phyloP scores from a whole-genome alignment of 2,797 vertebrate genomes.

The Hippocampus kuda region DNA sequence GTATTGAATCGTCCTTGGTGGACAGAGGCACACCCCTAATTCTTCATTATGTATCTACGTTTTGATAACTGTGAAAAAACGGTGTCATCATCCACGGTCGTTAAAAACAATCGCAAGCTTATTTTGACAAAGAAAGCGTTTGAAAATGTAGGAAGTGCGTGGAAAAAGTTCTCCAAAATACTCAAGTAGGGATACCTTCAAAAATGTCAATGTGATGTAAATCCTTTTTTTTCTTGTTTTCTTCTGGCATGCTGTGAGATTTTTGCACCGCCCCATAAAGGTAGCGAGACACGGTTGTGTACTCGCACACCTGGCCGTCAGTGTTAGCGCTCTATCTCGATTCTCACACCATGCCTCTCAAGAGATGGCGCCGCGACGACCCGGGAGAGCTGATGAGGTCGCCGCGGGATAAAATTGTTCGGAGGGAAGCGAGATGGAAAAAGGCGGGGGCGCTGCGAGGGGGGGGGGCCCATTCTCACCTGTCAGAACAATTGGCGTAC shows the following conservation, averaged over 20 bases:
- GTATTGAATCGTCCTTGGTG: too few relatives aligned
- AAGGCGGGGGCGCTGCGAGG: constrained; percentile 41
- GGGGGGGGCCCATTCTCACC: constrained; percentile 70
- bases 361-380: constrained; percentile 65
- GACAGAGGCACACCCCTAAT: too few relatives aligned
- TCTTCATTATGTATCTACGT: too few relatives aligned
- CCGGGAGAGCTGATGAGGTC: constrained; percentile 61
- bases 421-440: constrained; percentile 32
- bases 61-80: too few relatives aligned
- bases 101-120: too few relatives aligned
- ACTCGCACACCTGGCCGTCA: constrained; percentile 17
- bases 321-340: constrained; percentile 48
- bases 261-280: background rate
- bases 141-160: too few relatives aligned
- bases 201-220: too few relatives aligned
- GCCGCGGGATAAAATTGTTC: constrained; percentile 56
- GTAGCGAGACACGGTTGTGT: background rate
- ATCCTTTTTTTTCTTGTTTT: background rate
- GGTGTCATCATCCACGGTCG: too few relatives aligned
- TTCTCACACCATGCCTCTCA: constrained; percentile 27
- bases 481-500: constrained; percentile 63
- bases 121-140: too few relatives aligned
- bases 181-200: too few relatives aligned
- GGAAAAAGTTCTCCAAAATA: too few relatives aligned
- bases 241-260: too few relatives aligned